phyloP scores from a whole-genome alignment of 1,140 invertebrate species.

The Trachymyrmex cornetzi region DNA sequence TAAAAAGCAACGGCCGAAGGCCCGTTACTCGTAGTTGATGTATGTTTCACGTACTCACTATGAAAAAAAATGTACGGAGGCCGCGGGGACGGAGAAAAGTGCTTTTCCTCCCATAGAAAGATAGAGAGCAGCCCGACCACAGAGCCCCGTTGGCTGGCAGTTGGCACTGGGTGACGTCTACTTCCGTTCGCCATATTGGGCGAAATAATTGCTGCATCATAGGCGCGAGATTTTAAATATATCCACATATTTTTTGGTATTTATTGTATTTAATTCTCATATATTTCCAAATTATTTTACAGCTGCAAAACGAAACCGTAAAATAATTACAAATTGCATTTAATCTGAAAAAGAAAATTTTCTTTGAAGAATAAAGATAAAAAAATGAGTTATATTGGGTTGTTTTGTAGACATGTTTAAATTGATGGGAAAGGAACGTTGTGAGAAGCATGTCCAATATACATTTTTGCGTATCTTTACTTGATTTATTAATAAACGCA shows the following conservation, averaged over 20 bases:
- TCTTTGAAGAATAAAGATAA: not conserved
- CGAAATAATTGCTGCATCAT: slow-evolving; percentile 62
- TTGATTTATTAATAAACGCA: slow-evolving; percentile 47
- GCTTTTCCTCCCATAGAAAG: slow-evolving; percentile 80
- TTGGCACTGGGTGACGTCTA: slow-evolving; percentile 86
- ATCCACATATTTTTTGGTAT: too few species aligned
- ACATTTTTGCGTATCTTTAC: not conserved
- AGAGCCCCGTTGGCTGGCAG: slow-evolving; percentile 80
- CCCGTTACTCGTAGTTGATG: slow-evolving; percentile 29
- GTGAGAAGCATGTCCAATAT: not conserved
- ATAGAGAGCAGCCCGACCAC: slow-evolving; percentile 74
- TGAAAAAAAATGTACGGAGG: slow-evolving; percentile 73
- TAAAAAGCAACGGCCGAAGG: slow-evolving; percentile 41
- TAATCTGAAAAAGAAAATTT: not conserved
- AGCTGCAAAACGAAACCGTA: too few species aligned
- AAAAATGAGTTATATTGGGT: not conserved
- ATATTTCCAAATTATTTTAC: not conserved
- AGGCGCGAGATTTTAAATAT: slow-evolving; percentile 55
- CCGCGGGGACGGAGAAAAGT: slow-evolving; percentile 77
- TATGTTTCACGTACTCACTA: slow-evolving; percentile 76
- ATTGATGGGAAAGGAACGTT: not conserved
- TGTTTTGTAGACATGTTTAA: not conserved
- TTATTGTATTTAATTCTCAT: not conserved
- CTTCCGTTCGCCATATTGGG: slow-evolving; percentile 83
- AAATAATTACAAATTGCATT: not conserved